Evolutionary conservation across 2,888 invertebrate species (phyloP).

Genomic region (Drosophila atroscutellata): DNA sequence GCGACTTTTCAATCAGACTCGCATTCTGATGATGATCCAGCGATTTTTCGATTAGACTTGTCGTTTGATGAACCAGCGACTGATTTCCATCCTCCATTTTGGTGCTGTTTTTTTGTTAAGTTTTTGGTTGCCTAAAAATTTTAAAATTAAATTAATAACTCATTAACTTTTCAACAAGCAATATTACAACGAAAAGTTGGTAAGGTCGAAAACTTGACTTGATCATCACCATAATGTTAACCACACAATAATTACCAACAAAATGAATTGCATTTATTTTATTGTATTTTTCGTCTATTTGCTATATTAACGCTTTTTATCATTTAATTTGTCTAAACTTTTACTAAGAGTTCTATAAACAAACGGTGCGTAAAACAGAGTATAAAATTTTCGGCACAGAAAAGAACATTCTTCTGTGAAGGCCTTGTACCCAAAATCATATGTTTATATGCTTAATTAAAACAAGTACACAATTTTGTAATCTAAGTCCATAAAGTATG

Average conservation of each 20-base stretch:
- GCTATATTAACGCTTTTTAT: neutral
- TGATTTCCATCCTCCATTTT: slow-evolving; percentile 48
- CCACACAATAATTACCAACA: neutral
- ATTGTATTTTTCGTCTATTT: no score
- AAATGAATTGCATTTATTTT: neutral
- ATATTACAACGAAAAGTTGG: neutral
- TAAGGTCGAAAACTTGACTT: neutral
- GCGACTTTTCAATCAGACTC: neutral
- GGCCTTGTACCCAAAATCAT: neutral
- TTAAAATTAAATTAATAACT: slow-evolving; percentile 1
- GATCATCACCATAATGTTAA: neutral
- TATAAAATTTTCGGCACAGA: neutral
- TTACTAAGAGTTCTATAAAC: neutral
- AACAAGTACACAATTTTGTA: neutral
- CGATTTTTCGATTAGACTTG: slow-evolving; percentile 11
- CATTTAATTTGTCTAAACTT: neutral
- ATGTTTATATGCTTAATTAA: neutral
- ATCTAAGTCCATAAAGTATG: neutral
- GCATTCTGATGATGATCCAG: neutral
- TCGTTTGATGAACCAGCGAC: slow-evolving; percentile 19
- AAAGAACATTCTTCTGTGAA: neutral
- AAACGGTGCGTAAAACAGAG: neutral
- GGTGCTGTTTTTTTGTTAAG: neutral
- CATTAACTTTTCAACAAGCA: neutral
- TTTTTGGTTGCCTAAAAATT: slow-evolving; percentile 24